Conservation (phyloP, 2,113 vertebrate genomes). For the Reinhardtius hippoglossoides region DNA sequence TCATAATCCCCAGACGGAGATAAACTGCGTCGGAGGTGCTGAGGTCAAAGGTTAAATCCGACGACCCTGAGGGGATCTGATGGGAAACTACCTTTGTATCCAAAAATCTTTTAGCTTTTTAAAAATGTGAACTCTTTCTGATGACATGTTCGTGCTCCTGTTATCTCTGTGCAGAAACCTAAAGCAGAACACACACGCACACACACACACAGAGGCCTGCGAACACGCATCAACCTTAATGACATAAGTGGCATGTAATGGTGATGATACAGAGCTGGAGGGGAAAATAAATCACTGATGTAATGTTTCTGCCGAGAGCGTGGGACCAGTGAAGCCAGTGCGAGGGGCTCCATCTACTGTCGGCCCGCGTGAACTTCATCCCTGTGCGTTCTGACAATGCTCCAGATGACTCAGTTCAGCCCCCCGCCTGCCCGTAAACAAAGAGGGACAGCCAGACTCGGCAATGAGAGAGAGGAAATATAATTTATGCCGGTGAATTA, state of each 20-base stretch:
- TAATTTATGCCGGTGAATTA: constrained; percentile 81
- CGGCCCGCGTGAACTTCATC: neutral
- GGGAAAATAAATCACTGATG: constrained; percentile 74
- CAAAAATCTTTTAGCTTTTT: neutral
- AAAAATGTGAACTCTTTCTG: neutral
- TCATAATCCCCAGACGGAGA: too few species aligned
- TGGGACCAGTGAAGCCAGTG: constrained; percentile 54
- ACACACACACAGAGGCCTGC: neutral
- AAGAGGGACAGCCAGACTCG: constrained; percentile 50
- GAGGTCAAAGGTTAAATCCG: constrained; percentile 21
- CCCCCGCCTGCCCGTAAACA: constrained; percentile 30
- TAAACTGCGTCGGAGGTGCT: constrained; percentile 4
- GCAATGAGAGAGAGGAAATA: constrained; percentile 35
- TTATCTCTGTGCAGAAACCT: constrained; percentile 11
- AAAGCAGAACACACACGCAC: constrained; percentile 24
- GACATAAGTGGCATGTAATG: constrained; percentile 74
- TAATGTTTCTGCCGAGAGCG: constrained; percentile 63
- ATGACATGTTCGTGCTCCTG: neutral
- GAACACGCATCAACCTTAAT: constrained; percentile 57
- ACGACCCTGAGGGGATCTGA: constrained; percentile 4
- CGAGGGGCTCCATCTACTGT: constrained; percentile 77
- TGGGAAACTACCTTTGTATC: neutral
- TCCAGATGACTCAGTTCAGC: constrained; percentile 60
- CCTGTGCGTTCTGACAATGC: constrained; percentile 2
- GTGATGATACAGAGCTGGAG: constrained; percentile 68